Evolutionary conservation across 92 coral and sea anemone genomes (phyloP).

Genomic region (Meandrina meandrites): DNA sequence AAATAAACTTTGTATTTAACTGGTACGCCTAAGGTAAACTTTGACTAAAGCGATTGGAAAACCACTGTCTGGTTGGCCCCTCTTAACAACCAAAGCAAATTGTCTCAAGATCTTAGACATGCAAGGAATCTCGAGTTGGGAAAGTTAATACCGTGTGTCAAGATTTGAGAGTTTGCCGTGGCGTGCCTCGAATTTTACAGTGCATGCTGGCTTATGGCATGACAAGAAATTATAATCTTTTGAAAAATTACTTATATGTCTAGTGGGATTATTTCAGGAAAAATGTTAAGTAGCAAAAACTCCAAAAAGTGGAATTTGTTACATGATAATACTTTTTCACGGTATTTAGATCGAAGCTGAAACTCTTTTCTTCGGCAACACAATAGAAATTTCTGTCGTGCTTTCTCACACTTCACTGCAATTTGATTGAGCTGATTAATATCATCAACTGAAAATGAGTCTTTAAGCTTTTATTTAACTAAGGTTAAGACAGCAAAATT

Average conservation of each 20-base stretch:
- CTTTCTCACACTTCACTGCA: not conserved
- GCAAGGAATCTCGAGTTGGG: slow-evolving; percentile 13
- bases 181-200: slow-evolving; percentile 1
- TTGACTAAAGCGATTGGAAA: slow-evolving; percentile 5
- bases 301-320: slow-evolving; percentile 24
- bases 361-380: not conserved
- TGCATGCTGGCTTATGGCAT: slow-evolving; percentile 14
- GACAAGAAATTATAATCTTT: slow-evolving; percentile 8
- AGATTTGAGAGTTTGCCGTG: not conserved
- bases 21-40: slow-evolving; percentile 22
- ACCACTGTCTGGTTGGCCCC: not conserved
- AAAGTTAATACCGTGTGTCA: slow-evolving; percentile 13
- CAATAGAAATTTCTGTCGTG: not conserved
- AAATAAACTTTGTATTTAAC: slow-evolving; percentile 22
- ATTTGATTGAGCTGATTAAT: not conserved
- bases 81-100: not conserved
- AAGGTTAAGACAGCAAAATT: not conserved
- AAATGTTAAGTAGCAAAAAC: slow-evolving; percentile 10
- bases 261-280: slow-evolving; percentile 34
- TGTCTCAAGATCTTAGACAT: slow-evolving; percentile 12
- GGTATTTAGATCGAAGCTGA: not conserved
- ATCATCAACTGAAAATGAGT: not conserved
- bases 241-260: slow-evolving; percentile 31
- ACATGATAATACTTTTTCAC: not conserved
- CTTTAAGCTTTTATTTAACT: too few species aligned